phyloP scores from a whole-genome alignment of 2,113 vertebrate species.

The Pheucticus melanocephalus region DNA sequence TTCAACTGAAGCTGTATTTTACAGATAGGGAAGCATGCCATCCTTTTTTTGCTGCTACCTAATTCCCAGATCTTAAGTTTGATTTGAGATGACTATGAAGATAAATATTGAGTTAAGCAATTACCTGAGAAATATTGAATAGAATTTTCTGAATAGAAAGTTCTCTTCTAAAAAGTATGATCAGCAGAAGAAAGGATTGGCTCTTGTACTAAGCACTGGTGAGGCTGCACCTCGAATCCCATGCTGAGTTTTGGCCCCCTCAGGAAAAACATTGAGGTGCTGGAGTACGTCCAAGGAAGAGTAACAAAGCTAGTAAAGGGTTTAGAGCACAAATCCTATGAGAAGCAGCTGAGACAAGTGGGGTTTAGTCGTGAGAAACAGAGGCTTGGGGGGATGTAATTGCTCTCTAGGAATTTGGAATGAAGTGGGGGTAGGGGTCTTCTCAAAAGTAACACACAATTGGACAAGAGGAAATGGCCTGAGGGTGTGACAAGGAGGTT shows the following conservation, averaged over 20 bases:
- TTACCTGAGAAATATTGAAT: not conserved
- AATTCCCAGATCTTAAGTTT: not conserved
- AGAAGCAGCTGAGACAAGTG: not conserved
- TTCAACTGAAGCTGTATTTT: not conserved
- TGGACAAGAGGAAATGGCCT: not conserved
- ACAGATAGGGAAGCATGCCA: not conserved
- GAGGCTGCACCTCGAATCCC: not conserved
- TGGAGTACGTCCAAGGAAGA: not conserved
- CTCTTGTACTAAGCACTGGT: not conserved
- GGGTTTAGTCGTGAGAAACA: not conserved
- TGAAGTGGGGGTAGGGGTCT: not conserved
- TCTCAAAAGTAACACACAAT: rapidly evolving
- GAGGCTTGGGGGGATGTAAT: not conserved
- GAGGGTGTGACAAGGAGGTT: not conserved
- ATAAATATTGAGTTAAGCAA: not conserved
- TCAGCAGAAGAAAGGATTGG: not conserved
- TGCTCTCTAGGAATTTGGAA: not conserved
- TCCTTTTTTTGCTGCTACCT: not conserved
- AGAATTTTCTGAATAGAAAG: not conserved
- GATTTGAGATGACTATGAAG: not conserved
- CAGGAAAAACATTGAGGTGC: not conserved
- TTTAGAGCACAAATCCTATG: not conserved
- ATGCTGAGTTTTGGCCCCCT: not conserved
- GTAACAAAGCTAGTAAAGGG: not conserved
- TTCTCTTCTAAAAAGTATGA: not conserved